These are phyloP conservation scores for Diorhabda elongata DNA, from an alignment of 1,140 invertebrate genomes.

Conservation along the genomic window DNA sequence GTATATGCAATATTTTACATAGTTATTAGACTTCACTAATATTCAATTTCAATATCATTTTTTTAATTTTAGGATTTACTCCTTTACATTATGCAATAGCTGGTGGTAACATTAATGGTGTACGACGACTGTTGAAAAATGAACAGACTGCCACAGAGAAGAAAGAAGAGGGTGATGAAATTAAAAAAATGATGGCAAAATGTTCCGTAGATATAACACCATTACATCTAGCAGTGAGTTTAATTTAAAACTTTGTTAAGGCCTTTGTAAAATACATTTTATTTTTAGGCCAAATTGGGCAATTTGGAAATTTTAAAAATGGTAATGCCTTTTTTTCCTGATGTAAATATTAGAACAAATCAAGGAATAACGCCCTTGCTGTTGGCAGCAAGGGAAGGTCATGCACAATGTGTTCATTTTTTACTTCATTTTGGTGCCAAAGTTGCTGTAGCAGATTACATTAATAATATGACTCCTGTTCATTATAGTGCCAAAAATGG, in stretches of 20 bases:
- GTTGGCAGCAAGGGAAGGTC: constrained; percentile 55
- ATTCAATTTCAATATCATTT: not conserved
- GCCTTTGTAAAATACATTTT: not conserved
- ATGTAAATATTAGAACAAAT: constrained; percentile 33
- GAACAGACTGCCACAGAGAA: constrained; percentile 5
- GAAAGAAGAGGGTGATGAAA: constrained; percentile 14
- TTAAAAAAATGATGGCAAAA: constrained; percentile 20
- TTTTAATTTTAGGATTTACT: constrained; percentile 42
- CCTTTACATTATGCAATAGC: constrained; percentile 57
- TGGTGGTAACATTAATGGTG: constrained; percentile 39
- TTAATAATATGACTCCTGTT: constrained; percentile 55
- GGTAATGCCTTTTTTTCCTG: constrained; percentile 30
- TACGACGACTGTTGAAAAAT: constrained; percentile 40
- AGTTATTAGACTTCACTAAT: too few species aligned
- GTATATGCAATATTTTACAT: too few species aligned
- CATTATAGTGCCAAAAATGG: constrained; percentile 62
- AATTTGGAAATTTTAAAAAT: constrained; percentile 31
- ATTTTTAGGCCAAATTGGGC: constrained; percentile 33
- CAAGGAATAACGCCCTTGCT: constrained; percentile 55
- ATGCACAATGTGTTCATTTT: constrained; percentile 53
- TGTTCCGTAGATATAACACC: constrained; percentile 50
- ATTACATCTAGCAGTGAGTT: constrained; percentile 57
- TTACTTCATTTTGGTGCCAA: constrained; percentile 52
- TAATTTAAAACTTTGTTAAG: not conserved
- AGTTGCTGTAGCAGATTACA: constrained; percentile 46